Evolutionary conservation across 2,888 invertebrate genomes (phyloP).

Genomic region (Magallana nippona): DNA sequence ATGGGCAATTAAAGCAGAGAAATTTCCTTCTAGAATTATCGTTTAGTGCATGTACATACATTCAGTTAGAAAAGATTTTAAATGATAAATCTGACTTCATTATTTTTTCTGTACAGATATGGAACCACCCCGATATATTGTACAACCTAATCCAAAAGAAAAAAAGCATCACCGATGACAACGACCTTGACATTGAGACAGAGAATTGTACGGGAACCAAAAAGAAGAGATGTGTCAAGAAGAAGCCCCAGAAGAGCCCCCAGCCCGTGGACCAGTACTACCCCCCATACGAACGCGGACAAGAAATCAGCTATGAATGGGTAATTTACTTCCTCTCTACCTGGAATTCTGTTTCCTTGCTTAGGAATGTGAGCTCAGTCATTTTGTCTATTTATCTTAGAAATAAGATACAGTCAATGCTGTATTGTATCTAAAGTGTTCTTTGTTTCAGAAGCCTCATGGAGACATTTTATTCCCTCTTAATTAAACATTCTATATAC

Average conservation of each 20-base stretch:
- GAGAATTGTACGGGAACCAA: slow-evolving; percentile 63
- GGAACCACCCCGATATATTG: slow-evolving; percentile 82
- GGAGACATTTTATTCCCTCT: too few species aligned
- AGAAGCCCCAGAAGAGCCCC: slow-evolving; percentile 19
- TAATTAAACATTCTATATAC: too few species aligned
- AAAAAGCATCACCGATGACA: slow-evolving; percentile 69
- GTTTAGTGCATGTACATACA: too few species aligned
- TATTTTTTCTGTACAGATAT: slow-evolving; percentile 77
- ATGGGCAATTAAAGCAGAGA: too few species aligned
- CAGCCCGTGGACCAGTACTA: slow-evolving; percentile 37
- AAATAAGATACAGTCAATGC: too few species aligned
- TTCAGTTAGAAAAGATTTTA: too few species aligned
- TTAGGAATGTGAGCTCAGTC: too few species aligned
- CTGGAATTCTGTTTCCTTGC: too few species aligned
- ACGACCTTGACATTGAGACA: slow-evolving; percentile 78
- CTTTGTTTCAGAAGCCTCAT: too few species aligned
- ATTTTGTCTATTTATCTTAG: too few species aligned
- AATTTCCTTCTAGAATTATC: too few species aligned
- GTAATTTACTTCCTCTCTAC: neutral
- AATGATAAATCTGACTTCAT: neutral
- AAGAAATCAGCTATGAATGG: slow-evolving; percentile 62
- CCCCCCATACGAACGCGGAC: slow-evolving; percentile 43
- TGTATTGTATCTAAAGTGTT: too few species aligned
- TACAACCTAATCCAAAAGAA: slow-evolving; percentile 75
- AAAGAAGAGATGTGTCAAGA: slow-evolving; percentile 46